phyloP scores from a whole-genome alignment of 2,888 invertebrate genomes.

The Hyalella azteca region DNA sequence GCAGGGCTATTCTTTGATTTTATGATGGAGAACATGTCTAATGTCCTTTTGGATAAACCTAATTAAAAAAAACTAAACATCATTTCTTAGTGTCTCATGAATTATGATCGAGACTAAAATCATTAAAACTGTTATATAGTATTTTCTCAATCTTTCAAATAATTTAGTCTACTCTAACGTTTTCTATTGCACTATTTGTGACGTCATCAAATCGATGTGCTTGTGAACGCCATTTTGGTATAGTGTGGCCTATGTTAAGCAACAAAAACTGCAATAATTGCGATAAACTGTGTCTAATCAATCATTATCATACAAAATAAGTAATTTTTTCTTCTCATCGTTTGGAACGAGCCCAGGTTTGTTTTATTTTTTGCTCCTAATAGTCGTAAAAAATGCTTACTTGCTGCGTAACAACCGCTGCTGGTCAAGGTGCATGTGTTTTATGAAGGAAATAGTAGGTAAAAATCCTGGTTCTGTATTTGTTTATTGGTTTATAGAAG shows the following conservation, averaged over 20 bases:
- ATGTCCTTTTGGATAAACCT: no score
- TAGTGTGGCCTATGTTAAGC: conserved; percentile 45
- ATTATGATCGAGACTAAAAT: no score
- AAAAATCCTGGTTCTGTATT: background rate
- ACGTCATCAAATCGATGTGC: conserved; percentile 57
- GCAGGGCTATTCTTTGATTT: no score
- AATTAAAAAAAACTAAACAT: no score
- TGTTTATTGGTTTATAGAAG: background rate
- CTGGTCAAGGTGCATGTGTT: background rate
- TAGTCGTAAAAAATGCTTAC: background rate
- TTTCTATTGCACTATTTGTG: conserved; percentile 18
- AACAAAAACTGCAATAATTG: conserved; percentile 49
- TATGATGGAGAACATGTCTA: no score
- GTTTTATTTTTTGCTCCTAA: background rate
- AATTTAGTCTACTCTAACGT: background rate
- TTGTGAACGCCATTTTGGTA: conserved; percentile 58
- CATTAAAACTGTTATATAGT: no score
- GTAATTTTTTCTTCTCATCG: conserved; percentile 55
- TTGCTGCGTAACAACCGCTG: background rate
- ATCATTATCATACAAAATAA: conserved; percentile 50
- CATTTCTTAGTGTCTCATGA: no score
- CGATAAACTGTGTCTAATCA: conserved; percentile 49
- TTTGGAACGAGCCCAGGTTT: conserved; percentile 59
- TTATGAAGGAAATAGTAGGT: background rate
- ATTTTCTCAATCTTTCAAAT: no score